Evolutionary conservation across 2,113 vertebrate species (phyloP).

Genomic region (Dicrurus megarhynchus): DNA sequence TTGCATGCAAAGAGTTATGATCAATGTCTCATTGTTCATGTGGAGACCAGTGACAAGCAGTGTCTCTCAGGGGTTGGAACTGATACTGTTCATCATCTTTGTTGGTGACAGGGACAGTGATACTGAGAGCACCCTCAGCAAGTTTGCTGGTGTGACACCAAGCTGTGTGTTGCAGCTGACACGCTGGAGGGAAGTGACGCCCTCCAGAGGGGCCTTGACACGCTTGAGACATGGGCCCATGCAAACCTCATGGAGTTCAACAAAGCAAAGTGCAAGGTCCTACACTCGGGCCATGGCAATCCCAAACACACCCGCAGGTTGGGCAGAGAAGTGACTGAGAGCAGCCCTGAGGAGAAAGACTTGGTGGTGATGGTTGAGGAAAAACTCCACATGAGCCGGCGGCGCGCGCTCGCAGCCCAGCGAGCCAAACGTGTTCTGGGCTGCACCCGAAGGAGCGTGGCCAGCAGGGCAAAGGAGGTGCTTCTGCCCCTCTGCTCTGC

Average conservation of each 20-base stretch:
- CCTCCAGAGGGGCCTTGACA: neutral
- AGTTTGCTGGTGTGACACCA: neutral
- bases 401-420: neutral
- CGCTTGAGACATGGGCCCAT: accelerated
- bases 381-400: neutral
- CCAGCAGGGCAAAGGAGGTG: neutral
- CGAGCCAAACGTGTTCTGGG: neutral
- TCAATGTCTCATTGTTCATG: neutral
- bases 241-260: neutral
- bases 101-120: neutral
- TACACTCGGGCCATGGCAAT: neutral
- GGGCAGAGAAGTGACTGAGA: neutral
- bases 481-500: neutral
- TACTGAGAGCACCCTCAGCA: too few species aligned
- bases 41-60: neutral
- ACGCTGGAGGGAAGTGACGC: neutral
- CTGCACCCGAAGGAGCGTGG: neutral
- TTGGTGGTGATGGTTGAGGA: neutral
- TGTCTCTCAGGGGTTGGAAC: neutral
- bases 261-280: neutral
- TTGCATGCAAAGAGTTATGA: neutral
- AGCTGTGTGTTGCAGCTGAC: too few species aligned
- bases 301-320: neutral
- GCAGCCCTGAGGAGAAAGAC: neutral
- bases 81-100: neutral